Evolutionary conservation across 2,113 vertebrate species (phyloP).

Genomic region (Clarias gariepinus): DNA sequence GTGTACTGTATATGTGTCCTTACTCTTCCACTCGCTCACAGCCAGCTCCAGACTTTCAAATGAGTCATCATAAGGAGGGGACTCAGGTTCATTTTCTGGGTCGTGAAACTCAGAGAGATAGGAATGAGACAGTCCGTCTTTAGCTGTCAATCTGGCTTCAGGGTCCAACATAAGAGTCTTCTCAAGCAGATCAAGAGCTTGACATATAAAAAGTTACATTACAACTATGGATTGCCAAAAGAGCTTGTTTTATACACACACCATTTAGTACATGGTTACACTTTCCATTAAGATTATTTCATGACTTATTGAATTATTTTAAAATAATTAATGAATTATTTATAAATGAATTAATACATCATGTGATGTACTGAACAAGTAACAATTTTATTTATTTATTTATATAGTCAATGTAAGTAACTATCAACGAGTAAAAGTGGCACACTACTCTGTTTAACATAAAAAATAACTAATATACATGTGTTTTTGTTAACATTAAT

Average conservation of each 20-base stretch:
- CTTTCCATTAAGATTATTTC: neutral
- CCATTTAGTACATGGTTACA: neutral
- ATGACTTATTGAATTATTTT: too few relatives aligned
- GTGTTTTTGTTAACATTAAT: neutral
- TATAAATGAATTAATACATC: too few relatives aligned
- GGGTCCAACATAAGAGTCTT: conserved; percentile 78
- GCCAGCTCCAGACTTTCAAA: conserved; percentile 77
- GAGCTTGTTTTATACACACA: neutral
- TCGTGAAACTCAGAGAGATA: conserved; percentile 76
- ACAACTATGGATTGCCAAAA: neutral
- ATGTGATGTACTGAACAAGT: too few relatives aligned
- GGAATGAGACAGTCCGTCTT: conserved; percentile 70
- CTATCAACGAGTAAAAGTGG: too few relatives aligned
- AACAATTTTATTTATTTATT: too few relatives aligned
- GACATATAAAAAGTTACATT: neutral
- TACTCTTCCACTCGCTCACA: conserved; percentile 80
- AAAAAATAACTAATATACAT: neutral
- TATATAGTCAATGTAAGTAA: too few relatives aligned
- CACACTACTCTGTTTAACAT: neutral
- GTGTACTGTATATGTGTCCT: conserved; percentile 30
- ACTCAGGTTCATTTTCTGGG: conserved; percentile 69
- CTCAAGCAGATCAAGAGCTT: conserved; percentile 73
- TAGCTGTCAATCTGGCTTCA: conserved; percentile 71
- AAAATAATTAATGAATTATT: too few relatives aligned
- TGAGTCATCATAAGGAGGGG: conserved; percentile 75